Percentiles rank a stretch among this genome's conserved stretches.
Evolutionary conservation across 2,113 vertebrate species (phyloP).

Genomic region (Plotosus lineatus): DNA sequence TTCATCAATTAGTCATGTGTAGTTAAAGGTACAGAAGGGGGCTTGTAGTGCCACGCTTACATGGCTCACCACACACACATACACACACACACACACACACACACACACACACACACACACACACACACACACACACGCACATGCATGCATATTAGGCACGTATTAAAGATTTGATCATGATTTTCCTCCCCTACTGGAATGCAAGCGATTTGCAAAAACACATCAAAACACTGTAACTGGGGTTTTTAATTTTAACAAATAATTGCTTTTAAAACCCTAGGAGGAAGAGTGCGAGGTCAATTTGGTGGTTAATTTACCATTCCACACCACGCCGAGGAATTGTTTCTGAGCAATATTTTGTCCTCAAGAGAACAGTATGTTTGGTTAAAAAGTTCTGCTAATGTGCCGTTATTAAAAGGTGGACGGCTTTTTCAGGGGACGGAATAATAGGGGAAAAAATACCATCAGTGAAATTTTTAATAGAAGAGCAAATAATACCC

Average conservation of each 20-base stretch:
- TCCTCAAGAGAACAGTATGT: slow-evolving; percentile 27
- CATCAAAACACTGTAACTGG: slow-evolving; percentile 10
- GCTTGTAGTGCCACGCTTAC: slow-evolving; percentile 17
- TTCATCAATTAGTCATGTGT: slow-evolving; percentile 60
- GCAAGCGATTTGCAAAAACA: not conserved
- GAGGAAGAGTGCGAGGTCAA: slow-evolving; percentile 24
- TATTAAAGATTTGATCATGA: not conserved
- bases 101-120: not conserved
- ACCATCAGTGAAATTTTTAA: slow-evolving; percentile 52
- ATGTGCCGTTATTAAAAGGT: slow-evolving; percentile 43
- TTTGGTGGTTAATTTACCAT: slow-evolving; percentile 31
- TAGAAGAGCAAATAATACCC: slow-evolving; percentile 54
- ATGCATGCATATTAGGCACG: not conserved
- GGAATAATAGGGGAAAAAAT: slow-evolving; percentile 42
- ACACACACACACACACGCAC: not conserved
- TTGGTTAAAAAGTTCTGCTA: slow-evolving; percentile 24
- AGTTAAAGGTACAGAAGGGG: slow-evolving; percentile 51
- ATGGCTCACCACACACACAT: not conserved
- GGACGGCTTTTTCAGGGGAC: slow-evolving; percentile 20
- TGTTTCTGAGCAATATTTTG: slow-evolving; percentile 3
- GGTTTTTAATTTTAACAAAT: slow-evolving; percentile 35
- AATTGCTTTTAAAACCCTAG: slow-evolving; percentile 2
- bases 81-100: not conserved
- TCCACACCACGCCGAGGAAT: slow-evolving; percentile 14
- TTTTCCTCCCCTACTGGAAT: slow-evolving; percentile 5